Evolutionary conservation across 2,113 vertebrate genomes (phyloP), one percentile per base, ranked within the genome.

Genomic region (Poeciliopsis occidentalis): DNA sequence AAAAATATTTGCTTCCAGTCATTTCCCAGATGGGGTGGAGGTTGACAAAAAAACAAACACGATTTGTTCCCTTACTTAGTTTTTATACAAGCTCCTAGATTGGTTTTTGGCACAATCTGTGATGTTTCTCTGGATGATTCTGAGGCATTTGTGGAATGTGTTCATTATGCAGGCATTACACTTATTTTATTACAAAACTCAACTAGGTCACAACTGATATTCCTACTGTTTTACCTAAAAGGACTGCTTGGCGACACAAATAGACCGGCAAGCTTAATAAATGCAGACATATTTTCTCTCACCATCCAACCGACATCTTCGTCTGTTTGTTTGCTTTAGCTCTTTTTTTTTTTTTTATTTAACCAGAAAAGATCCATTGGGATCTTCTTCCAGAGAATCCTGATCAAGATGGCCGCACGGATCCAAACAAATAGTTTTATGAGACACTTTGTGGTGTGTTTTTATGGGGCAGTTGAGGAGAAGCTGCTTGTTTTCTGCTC

Each of bases 11-110:
- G 71, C 70, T 54, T 54, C 47, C 66, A 60, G 64, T 83, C 75
- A 60, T 80, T 73, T 85, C 68, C 78, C 76, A 62, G n/a, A 60
- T 67, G 60, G 76, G 76, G 75, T 83, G 80, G 82, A 85, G 80
- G 75, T 54, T 69, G 66, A 77, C 73, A 80, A 75, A 90, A 83
- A 82, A 86, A 67, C 73, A 88, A 88, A 86, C 76, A 89, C 72
- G 27, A 69, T 60, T 73, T 67, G 57, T 63, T 68, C 30, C 74
- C 27, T 39, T 31, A 15, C 70, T 26, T 32, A 31, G 65, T 84
- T 69, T 79, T 77, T 73, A 64, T 71, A 61, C 75, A 80, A 66
- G 64, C 69, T 27, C 67, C 77, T 81, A 69, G 70, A 75, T 30
- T n/a, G 24, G 11, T 32, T 76, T 44, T 82, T 76, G 77, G 72